Evolutionary conservation across 2,888 invertebrate genomes (phyloP), one percentile per base, ranked within the genome.

Genomic region (Drosophila pegasa): DNA sequence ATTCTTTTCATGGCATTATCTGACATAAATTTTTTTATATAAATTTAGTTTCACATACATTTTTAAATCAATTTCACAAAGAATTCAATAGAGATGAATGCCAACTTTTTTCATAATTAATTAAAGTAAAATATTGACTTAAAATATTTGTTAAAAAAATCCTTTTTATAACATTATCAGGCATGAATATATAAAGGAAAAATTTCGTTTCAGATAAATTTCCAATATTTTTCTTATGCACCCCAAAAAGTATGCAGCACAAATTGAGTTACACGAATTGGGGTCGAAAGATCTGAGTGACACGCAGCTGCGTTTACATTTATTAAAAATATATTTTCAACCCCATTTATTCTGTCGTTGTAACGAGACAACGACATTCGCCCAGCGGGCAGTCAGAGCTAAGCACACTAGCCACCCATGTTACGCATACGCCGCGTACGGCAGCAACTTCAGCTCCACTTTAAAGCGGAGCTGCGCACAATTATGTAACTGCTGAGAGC

Each of bases 341-440:
- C 50, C 71, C 66, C 16, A 27, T 71, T 54, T 51, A 35, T 55
- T 40, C 18, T 37, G 31, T 37, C 27, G 33, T 52, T 27, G 18
- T 16, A 31, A 38, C 58, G 65, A 70, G 66, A 58, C 45, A 75
- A 65, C 56, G 45, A 16, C 27, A 52, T 59, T 66, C 58, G 65
- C 57, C 80, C 78, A 62, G 47, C 48, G 74, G 76, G 71, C 68
- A 72, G 60, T 41, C 38, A 45, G 25, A 5, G 3, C 54, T 41
- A 63, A 27, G 43, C 75, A 84, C 81, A 81, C 84, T 71, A 81
- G 76, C 59, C 76, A 85, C 71, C 73, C 71, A 73, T 69, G 61
- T 82, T 65, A 82, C 77, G 75, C 56, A 88, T 88, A 88, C 86
- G 86, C 64, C 62, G 47, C 51, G 75, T 63, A 29, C 51, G 41